Base-by-base conservation (phyloP, 1,140 invertebrate genomes). In the Dendroctonus valens region DNA sequence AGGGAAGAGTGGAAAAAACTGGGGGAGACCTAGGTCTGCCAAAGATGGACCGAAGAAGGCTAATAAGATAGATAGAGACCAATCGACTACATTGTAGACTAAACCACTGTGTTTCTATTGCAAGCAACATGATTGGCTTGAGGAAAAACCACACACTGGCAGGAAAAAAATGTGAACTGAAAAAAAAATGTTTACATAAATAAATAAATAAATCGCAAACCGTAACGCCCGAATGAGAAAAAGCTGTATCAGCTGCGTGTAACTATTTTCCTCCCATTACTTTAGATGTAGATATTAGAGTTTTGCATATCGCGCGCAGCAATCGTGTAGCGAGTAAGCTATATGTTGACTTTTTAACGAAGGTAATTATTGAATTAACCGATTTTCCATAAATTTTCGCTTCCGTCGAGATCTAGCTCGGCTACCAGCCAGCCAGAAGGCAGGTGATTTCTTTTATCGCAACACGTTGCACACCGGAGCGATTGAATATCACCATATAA, bases 311-410 rank as follows among this genome's bases (percentile, higher is more conserved):
- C 61, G 14, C 41, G 8, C 51, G 5, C 5, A n/a, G 41, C 42
- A 38, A 64, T 64, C 61, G 42, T 64, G 61, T 64, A 65, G 57
- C 52, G 39, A 63, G 50, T 63, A 54, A 63, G 50, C 50, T 54
- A 37, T 46, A 41, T 48, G 51, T 41, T 46, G 8, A 41, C 50
- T 65, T 65, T 65, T 65, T 57, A 65, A 65, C 53, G 44, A 65
- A 65, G 62, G 46, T 65, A 65, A 65, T 65, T 65, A 65, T 65
- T 65, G 62, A 65, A 65, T 65, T 65, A 65, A 65, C 62, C 62
- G 62, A 65, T 65, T 65, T 65, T 65, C 62, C 62, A 65, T 65
- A 65, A 65, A 65, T 65, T 65, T 65, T 65, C 62, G 62, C 62
- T 65, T 65, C 62, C 62, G 62, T 57, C 53, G 52, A 65, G 60